Conservation (phyloP, 1,140 invertebrate species). For the Ceratina japonica region DNA sequence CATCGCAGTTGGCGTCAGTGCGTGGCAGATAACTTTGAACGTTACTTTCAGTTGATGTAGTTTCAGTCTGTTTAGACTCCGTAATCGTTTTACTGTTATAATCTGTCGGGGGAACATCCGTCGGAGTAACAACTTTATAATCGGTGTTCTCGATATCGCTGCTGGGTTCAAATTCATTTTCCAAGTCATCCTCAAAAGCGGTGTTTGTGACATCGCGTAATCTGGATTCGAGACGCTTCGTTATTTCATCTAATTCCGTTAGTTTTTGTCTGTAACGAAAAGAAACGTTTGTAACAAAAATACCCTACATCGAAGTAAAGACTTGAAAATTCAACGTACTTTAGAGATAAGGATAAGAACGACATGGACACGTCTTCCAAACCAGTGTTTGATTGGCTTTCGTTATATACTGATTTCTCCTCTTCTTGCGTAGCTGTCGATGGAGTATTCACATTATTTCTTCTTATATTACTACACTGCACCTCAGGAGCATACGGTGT, state of each 20-base stretch:
- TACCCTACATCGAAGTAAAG: background rate
- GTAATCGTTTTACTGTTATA: background rate
- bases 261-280: constrained; percentile 81
- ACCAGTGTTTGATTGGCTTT: constrained; percentile 40
- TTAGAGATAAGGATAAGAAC: constrained; percentile 73
- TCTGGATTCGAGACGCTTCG: constrained; percentile 80
- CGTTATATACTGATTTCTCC: constrained; percentile 7
- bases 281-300: constrained; percentile 3
- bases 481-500: constrained; percentile 42
- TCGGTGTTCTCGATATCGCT: constrained; percentile 62
- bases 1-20: constrained; percentile 23
- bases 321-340: constrained; percentile 61
- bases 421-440: constrained; percentile 16
- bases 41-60: constrained; percentile 26
- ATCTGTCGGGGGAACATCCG: background rate
- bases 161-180: constrained; percentile 78
- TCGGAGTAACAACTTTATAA: background rate
- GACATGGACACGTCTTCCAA: constrained; percentile 73
- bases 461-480: constrained; percentile 15
- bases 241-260: constrained; percentile 83
- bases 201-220: constrained; percentile 81
- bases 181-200: constrained; percentile 79
- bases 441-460: background rate
- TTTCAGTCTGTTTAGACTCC: constrained; percentile 1
- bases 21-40: constrained; percentile 23